phyloP scores from a whole-genome alignment of 2,888 invertebrate species.

The Lordiphosa fenestrarum region DNA sequence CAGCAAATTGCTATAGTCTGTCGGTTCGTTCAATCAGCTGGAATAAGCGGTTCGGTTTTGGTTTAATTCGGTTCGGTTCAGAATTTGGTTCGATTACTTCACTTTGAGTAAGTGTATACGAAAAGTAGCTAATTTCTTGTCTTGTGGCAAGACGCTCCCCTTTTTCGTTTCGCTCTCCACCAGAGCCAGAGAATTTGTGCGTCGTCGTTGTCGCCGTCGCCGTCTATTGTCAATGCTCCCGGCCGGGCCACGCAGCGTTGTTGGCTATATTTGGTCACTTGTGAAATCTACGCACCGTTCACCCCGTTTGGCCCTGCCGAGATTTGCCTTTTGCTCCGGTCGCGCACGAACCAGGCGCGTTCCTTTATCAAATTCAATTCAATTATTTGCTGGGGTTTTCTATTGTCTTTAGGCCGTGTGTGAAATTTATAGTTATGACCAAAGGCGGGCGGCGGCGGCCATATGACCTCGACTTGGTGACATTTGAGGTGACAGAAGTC shows the following conservation, averaged over 20 bases:
- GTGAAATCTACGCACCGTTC: constrained; percentile 61
- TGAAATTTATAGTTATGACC: constrained; percentile 71
- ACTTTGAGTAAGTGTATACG: constrained; percentile 6
- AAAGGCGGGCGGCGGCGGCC: constrained; percentile 23
- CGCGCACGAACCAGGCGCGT: constrained; percentile 13
- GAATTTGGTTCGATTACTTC: too few relatives aligned
- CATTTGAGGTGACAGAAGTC: constrained; percentile 57
- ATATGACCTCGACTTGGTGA: constrained; percentile 63
- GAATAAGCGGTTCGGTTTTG: too few relatives aligned
- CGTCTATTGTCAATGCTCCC: constrained; percentile 53
- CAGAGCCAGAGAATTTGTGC: constrained; percentile 58
- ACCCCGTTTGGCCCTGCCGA: constrained; percentile 34
- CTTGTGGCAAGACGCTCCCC: constrained; percentile 21
- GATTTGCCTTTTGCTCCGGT: constrained; percentile 57
- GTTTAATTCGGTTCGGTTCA: too few relatives aligned
- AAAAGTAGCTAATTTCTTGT: background rate
- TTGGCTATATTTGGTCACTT: constrained; percentile 60
- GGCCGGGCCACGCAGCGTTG: constrained; percentile 41
- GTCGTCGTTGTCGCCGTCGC: constrained; percentile 25
- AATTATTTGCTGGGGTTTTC: constrained; percentile 55
- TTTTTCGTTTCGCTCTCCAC: constrained; percentile 34
- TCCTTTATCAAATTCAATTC: constrained; percentile 59
- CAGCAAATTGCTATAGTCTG: too few relatives aligned
- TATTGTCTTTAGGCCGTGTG: constrained; percentile 64
- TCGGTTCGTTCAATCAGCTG: too few relatives aligned